phyloP scores from a whole-genome alignment of 2,888 invertebrate genomes.

The Branchellion lobata region DNA sequence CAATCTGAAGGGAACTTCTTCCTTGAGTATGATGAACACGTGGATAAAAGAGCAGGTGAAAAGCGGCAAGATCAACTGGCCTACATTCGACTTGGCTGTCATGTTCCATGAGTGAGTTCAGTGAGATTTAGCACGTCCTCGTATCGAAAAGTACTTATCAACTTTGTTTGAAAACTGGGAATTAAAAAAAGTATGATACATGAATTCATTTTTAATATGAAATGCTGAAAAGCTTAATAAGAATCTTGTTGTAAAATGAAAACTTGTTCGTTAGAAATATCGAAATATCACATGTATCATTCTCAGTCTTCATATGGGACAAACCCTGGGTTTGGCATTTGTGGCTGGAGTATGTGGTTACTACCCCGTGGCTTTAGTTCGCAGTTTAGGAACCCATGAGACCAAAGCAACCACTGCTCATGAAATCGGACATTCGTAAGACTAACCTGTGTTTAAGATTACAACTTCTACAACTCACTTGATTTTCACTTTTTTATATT shows the following conservation, averaged over 20 bases:
- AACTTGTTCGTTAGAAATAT: not conserved
- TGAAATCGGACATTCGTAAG: not conserved
- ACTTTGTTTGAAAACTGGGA: no score
- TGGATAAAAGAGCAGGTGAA: not conserved
- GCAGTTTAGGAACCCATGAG: not conserved
- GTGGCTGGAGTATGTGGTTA: not conserved
- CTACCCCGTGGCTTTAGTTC: not conserved
- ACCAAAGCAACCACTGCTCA: not conserved
- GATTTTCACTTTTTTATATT: no score
- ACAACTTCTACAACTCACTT: no score
- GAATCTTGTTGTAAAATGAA: not conserved
- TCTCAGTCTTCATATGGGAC: not conserved
- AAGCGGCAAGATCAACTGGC: not conserved
- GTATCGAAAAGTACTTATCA: no score
- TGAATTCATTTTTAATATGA: no score
- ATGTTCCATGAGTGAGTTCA: conserved; percentile 16
- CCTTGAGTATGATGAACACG: not conserved
- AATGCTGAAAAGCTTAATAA: no score
- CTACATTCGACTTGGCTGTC: not conserved
- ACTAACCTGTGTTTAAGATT: no score
- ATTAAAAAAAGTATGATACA: no score
- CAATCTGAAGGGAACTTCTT: not conserved
- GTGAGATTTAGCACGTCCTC: no score
- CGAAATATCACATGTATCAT: not conserved
- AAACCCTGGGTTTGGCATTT: not conserved